Evolutionary conservation across 2,113 vertebrate genomes (phyloP).

Genomic region (Phasianus colchicus): DNA sequence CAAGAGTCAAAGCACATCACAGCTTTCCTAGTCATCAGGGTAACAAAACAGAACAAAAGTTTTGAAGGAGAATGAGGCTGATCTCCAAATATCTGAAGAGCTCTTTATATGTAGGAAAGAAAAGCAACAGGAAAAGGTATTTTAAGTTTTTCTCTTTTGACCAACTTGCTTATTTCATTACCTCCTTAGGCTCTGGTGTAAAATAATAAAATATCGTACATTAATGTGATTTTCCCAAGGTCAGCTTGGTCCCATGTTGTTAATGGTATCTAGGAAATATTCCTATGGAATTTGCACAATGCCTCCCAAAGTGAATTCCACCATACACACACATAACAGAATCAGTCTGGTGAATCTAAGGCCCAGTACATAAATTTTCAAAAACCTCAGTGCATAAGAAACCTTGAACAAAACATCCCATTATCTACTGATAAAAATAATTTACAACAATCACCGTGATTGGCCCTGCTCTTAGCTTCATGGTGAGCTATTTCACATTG

Average conservation of each 20-base stretch:
- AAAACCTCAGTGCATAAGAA: neutral
- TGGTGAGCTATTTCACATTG: neutral
- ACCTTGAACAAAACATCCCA: neutral
- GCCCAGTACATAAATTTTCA: neutral
- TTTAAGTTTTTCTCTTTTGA: neutral
- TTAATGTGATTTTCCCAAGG: neutral
- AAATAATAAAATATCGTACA: neutral
- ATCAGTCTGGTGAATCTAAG: neutral
- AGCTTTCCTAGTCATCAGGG: neutral
- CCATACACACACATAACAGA: accelerated
- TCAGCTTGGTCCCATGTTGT: neutral
- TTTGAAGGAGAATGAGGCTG: neutral
- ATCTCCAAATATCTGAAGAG: neutral
- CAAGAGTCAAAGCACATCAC: neutral
- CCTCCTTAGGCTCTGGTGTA: neutral
- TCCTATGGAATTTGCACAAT: neutral
- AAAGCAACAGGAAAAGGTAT: neutral
- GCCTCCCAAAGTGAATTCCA: neutral
- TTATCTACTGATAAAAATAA: neutral
- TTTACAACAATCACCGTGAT: neutral
- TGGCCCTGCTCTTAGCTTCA: neutral
- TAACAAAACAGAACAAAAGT: neutral
- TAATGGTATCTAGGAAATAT: neutral
- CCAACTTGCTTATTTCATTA: neutral
- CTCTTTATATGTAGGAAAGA: neutral